Evolutionary conservation across 2,797 vertebrate genomes (phyloP), one percentile per base, ranked within the genome.

Genomic region (Semaprochilodus insignis): DNA sequence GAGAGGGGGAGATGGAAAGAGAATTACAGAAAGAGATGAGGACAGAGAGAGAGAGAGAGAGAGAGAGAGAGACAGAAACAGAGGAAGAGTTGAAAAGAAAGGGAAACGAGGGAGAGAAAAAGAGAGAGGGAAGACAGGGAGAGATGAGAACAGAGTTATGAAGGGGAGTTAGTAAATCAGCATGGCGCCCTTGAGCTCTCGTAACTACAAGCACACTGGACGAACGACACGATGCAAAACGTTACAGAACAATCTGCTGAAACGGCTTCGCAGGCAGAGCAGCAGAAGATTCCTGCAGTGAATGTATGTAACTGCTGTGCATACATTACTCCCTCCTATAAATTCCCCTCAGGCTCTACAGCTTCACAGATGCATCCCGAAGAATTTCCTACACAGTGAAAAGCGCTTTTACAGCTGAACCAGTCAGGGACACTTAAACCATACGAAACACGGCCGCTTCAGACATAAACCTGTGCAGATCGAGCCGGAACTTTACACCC

Each of bases 351-450:
- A 72, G 55, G 52, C 25, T 55, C 52, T 11, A 34, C 52, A 34
- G 71, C 71, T 74, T 19, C 71, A 54, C 51, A 57, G 52, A 57
- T 36, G 27, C 19, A 52, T 74, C 52, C 51, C 36, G 70, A 72
- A 36, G 52, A 74, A 74, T 74, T 57, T 14, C 8, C 16, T 17
- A 13, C 34, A 19, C 48, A 27, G 17, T 31, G 44, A 69, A 44
- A 25, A 19, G 51, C 17, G 17, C 16, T 55, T 73, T 54, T 55
- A 73, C 6, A 5, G 71, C 52, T 34, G 52, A 34, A 21, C 36
- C 40, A 21, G 17, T 69, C 70, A 73, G 34, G 71, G 72, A 57
- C 72, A 36, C n/a, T 27, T 31, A 54, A 44, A 54, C 23, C 70
- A 6, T 4, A 51, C 44, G 21, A 72, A 19, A 27, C 52, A 21